A percentile compares a stretch with the other conserved stretches of the same genome.
Evolutionary conservation across 2,888 invertebrate species (phyloP).

Genomic region (Hyposoter dolosus): DNA sequence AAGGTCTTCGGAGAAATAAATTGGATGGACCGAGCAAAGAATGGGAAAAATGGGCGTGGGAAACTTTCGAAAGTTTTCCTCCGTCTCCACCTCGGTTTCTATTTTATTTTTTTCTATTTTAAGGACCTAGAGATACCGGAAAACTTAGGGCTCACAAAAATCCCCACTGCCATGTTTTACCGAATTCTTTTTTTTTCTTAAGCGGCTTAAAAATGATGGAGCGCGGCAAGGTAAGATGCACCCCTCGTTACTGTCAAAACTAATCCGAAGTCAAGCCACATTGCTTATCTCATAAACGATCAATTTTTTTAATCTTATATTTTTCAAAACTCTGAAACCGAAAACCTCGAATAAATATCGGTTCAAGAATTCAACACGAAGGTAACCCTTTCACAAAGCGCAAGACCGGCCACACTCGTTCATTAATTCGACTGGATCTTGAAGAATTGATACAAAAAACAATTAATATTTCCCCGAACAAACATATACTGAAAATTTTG

Average conservation of each 20-base stretch:
- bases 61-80: constrained; percentile 42
- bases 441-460: not conserved
- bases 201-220: constrained; percentile 74
- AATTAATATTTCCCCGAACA: not conserved
- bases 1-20: constrained; percentile 45
- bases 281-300: not conserved
- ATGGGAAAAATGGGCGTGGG: constrained; percentile 1
- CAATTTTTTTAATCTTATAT: not conserved
- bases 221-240: constrained; percentile 75
- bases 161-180: not conserved
- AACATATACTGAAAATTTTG: not conserved
- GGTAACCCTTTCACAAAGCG: not conserved
- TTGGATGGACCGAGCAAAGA: not conserved
- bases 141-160: not conserved
- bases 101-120: not conserved
- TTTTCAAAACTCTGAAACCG: not conserved
- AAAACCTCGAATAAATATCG: not conserved
- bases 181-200: constrained; percentile 68
- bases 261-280: not conserved
- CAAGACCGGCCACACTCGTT: not conserved
- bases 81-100: not conserved
- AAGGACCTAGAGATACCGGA: not conserved
- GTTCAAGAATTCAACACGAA: not conserved
- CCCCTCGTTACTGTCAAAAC: not conserved
- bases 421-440: not conserved